Base-by-base conservation (phyloP, 1,140 invertebrate species). In the Hylyphantes graminicola region DNA sequence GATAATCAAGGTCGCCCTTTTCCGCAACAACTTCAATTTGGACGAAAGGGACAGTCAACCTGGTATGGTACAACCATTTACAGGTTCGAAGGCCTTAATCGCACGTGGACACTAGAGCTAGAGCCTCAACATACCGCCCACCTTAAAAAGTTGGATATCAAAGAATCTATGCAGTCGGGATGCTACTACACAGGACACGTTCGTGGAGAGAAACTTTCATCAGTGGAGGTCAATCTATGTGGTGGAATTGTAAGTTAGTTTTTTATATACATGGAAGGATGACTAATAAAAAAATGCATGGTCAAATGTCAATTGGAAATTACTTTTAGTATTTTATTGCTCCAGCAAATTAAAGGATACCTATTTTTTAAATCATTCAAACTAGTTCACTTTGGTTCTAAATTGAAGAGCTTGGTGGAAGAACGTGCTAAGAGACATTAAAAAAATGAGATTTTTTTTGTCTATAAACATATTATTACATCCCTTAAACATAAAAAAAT, bases 101-200 rank as follows among this genome's bases (percentile, higher is more conserved):
- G 54, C n/a, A 81, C 79, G 13, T 81, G 54, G 79, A 15, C 63
- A 8, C 59, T 81, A 19, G 79, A 81, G 55, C 57, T 81, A 12
- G 67, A 73, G 59, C 79, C 79, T 9, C 64, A 50, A 57, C 55
- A 81, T 53, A 48, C 72, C 50, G 35, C 6, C 13, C 77, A 19
- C 2, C 53, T 61, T 15, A n/a, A 48, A 0, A 81, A 70, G 17
- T 63, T 63, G 8, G 57, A 81, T 64, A 11, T 50, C 15, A 51
- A 15, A 19, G 21, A 67, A 64, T 48, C 48, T 55, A 54, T 61
- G 15, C 19, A 81, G 57, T 72, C 67, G 53, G 50, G 57, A 72
- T 81, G 79, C 67, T 81, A 81, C 68, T 81, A 81, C 50, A 81
- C 64, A 73, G 79, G 79, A 35, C 68, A 59, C 4, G 53, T 81